Conservation (phyloP, 2,797 vertebrate genomes). For the Streptopelia turtur region DNA sequence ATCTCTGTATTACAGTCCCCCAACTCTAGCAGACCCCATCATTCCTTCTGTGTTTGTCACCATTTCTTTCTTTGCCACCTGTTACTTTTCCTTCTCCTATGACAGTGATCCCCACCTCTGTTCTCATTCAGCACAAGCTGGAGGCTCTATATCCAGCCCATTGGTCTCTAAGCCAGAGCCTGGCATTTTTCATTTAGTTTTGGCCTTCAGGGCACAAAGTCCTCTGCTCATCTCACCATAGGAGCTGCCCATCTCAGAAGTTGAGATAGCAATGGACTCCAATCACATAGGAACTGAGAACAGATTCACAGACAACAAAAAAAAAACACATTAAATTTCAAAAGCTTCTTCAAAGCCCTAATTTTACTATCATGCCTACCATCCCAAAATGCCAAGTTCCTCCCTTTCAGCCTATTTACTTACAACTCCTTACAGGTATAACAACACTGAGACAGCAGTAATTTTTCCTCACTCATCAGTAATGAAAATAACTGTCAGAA, state of each 20-base stretch:
- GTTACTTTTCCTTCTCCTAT: background rate
- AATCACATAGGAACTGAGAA: background rate
- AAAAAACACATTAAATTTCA: background rate
- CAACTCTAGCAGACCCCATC: background rate
- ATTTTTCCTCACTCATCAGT: background rate
- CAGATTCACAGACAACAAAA: background rate
- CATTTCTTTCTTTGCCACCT: background rate
- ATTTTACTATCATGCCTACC: background rate
- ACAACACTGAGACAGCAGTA: background rate
- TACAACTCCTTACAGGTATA: background rate
- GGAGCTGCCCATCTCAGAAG: background rate
- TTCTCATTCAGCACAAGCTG: background rate
- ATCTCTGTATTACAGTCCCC: background rate
- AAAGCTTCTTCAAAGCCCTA: background rate
- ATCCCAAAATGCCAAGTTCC: background rate
- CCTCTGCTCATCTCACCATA: background rate
- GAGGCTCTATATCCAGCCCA: background rate
- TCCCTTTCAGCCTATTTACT: background rate
- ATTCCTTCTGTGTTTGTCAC: background rate
- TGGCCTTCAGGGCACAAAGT: background rate
- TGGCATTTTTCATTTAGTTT: background rate
- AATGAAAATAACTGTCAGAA: background rate
- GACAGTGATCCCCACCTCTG: background rate
- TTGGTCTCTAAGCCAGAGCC: background rate
- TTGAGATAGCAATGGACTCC: background rate